Base-by-base conservation (phyloP, 2,797 vertebrate species). In the Gambusia yucatana region DNA sequence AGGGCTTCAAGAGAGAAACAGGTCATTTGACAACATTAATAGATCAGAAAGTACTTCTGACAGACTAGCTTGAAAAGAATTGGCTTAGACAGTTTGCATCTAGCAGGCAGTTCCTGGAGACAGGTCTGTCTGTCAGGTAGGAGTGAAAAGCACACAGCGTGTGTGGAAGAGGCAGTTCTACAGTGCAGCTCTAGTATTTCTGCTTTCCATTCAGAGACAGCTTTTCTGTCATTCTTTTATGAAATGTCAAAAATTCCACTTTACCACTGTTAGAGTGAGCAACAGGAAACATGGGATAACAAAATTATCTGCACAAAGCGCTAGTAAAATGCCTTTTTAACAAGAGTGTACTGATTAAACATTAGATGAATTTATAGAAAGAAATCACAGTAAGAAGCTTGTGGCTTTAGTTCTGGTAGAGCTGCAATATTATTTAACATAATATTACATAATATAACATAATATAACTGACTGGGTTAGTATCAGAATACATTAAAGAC, bases 111-210 rank as follows among this genome's bases (percentile, higher is more conserved):
- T 77, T 87, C 78, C 65, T 82, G 48, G 77, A 87, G 82, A 82
- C 81, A 28, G 77, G 59, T 36, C 84, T 63, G 61, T 85, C 87
- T 92, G 82, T 84, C 85, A 82, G 82, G 75, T 82, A 81, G 81
- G 65, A 89, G 91, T 84, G 82, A 91, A 88, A 90, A 90, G 77
- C 81, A 77, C 79, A 90, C 74, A 36, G 20, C 75, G 50, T 76
- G 76, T 39, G 73, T 72, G 43, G 73, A 65, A 59, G 41, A 81
- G 43, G 77, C 78, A 69, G 84, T 79, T 86, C 83, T 79, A 65
- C 57, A 81, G 82, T 25, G 52, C 61, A 76, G 70, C 48, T 30
- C 6, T 30, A 30, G 9, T n/a, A 22, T 41, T 41, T 11, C 20
- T 22, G 30, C 20, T 41, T 67, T 67, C 20, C 20, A 41, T 25